These are phyloP conservation scores for Zoanthus sociatus DNA, from an alignment of 92 coral and sea anemone species.

Conservation along the genomic window DNA sequence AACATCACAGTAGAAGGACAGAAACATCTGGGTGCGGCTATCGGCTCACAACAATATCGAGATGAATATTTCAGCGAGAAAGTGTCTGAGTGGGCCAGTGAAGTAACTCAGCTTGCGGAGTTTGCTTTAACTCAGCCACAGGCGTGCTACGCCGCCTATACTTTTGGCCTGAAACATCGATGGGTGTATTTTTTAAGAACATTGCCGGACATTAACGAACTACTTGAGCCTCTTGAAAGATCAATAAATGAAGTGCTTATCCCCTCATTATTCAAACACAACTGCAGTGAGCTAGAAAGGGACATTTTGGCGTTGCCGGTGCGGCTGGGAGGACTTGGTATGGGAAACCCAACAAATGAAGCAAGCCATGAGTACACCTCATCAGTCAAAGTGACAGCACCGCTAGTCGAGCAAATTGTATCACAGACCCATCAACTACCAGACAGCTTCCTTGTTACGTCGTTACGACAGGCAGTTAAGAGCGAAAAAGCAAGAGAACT, in stretches of 20 bases:
- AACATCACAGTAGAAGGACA: conserved; percentile 15
- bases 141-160: conserved; percentile 22
- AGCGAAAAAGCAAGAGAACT: conserved; percentile 47
- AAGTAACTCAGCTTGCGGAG: conserved; percentile 10
- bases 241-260: conserved; percentile 9
- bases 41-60: conserved; percentile 57
- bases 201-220: conserved; percentile 23
- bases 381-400: conserved; percentile 29
- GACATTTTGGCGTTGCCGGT: too few species aligned
- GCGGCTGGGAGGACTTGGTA: neutral
- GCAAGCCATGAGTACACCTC: neutral
- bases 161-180: conserved; percentile 19
- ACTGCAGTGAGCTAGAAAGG: conserved; percentile 18
- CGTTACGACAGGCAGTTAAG: conserved; percentile 50
- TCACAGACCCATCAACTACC: conserved; percentile 60
- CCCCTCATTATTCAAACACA: conserved; percentile 25
- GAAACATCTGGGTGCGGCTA: neutral
- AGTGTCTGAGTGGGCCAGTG: conserved; percentile 2
- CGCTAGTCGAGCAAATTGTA: conserved; percentile 49
- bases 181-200: conserved; percentile 41
- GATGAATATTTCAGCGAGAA: neutral
- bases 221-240: conserved; percentile 25
- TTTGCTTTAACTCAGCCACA: too few species aligned
- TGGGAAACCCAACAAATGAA: conserved; percentile 22
- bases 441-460: conserved; percentile 44